Conservation (phyloP, 2,888 invertebrate species). For the Thereva nobilitata region DNA sequence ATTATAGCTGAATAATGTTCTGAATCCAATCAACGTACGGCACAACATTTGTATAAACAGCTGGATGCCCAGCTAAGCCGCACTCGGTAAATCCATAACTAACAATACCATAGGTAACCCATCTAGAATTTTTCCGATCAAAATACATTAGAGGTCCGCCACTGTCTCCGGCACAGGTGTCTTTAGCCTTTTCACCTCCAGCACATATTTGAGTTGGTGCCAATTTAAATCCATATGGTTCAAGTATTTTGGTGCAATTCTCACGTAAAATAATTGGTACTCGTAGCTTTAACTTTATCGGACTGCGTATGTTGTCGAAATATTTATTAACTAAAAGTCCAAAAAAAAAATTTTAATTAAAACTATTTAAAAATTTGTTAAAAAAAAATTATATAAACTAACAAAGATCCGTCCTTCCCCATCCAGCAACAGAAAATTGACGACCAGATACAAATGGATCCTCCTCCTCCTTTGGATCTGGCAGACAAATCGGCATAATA, state of each 20-base stretch:
- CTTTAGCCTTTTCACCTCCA: conserved; percentile 69
- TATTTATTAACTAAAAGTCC: conserved; percentile 52
- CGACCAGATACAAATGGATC: conserved; percentile 57
- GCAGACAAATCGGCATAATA: conserved; percentile 65
- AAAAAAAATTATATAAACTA: conserved; percentile 42
- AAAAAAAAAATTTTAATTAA: neutral
- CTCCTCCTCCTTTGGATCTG: conserved; percentile 48
- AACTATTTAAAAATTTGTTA: conserved; percentile 1
- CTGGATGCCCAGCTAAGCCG: conserved; percentile 69
- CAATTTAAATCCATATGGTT: conserved; percentile 59
- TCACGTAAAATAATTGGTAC: conserved; percentile 63
- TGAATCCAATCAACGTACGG: conserved; percentile 68
- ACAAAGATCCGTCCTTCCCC: conserved; percentile 65
- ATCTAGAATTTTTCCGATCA: conserved; percentile 54
- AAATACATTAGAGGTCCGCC: conserved; percentile 75
- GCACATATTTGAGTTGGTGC: conserved; percentile 69
- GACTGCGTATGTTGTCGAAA: conserved; percentile 58
- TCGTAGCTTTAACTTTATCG: conserved; percentile 67
- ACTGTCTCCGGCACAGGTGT: conserved; percentile 71
- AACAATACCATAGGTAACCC: conserved; percentile 68
- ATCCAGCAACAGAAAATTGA: conserved; percentile 65
- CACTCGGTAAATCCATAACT: conserved; percentile 69
- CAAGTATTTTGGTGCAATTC: conserved; percentile 63
- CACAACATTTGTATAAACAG: conserved; percentile 68
- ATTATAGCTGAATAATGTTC: too few species aligned